phyloP scores from a whole-genome alignment of 2,888 invertebrate genomes.

The Hemicrepidius hirtus region DNA sequence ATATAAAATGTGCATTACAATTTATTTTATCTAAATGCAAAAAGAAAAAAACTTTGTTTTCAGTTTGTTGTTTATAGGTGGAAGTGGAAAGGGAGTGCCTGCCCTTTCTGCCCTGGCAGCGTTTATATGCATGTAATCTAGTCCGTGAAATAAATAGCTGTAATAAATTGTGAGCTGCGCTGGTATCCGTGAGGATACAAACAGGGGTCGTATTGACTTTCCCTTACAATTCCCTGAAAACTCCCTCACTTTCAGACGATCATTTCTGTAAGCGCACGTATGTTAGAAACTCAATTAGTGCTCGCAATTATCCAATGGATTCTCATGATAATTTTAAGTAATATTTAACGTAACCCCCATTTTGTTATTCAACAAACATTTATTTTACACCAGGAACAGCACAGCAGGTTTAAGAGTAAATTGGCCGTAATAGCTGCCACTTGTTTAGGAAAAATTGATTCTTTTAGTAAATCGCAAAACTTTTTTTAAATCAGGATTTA shows the following conservation, averaged over 20 bases:
- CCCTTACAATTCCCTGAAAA: conserved; percentile 15
- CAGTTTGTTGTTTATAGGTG: conserved; percentile 53
- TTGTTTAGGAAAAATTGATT: too few species aligned
- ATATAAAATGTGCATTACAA: conserved; percentile 9
- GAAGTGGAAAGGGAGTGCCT: conserved; percentile 47
- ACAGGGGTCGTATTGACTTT: conserved; percentile 39
- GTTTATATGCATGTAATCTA: conserved; percentile 74
- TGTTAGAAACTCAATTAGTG: background rate
- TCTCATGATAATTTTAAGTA: too few species aligned
- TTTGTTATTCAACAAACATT: too few species aligned
- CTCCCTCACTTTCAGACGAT: background rate
- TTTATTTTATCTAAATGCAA: conserved; percentile 34
- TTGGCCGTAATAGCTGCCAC: too few species aligned
- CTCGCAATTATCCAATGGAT: background rate
- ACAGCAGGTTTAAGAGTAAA: too few species aligned
- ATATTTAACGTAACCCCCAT: too few species aligned
- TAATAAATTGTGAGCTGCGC: conserved; percentile 81
- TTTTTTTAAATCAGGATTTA: too few species aligned
- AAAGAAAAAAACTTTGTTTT: conserved; percentile 41
- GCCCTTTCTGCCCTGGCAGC: conserved; percentile 61
- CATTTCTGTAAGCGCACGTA: background rate
- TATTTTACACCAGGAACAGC: too few species aligned
- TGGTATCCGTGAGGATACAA: conserved; percentile 54
- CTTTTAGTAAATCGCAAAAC: too few species aligned
- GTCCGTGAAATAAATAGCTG: conserved; percentile 78